Percentiles rank a stretch among this genome's conserved stretches.
Conservation (phyloP, 2,888 invertebrate species). For the Drosophila borborema region DNA sequence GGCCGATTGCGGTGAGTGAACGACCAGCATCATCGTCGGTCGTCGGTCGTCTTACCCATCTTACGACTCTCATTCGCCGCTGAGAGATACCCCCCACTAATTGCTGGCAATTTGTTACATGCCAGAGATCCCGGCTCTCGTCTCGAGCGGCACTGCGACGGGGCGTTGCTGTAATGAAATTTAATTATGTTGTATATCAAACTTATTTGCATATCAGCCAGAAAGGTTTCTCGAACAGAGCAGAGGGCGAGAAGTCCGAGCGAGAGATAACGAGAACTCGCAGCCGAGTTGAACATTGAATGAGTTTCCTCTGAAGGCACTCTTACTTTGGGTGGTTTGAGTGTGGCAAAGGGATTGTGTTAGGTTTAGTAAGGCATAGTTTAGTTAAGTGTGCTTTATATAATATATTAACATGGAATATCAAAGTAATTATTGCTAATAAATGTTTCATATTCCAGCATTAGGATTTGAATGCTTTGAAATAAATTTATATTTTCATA, state of each 20-base stretch:
- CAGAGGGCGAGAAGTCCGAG: slow-evolving; percentile 29
- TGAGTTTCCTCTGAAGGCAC: slow-evolving; percentile 33
- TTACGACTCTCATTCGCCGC: slow-evolving; percentile 13
- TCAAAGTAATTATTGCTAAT: neutral
- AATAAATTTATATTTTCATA: no score
- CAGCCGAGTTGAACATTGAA: slow-evolving; percentile 24
- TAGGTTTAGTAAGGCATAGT: no score
- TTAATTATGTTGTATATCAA: slow-evolving; percentile 82
- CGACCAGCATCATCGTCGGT: neutral
- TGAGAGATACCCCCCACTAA: slow-evolving; percentile 62
- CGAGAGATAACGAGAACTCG: slow-evolving; percentile 38
- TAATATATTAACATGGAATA: neutral
- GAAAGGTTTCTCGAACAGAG: slow-evolving; percentile 39
- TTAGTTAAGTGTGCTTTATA: neutral
- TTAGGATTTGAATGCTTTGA: no score
- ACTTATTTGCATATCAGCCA: slow-evolving; percentile 74
- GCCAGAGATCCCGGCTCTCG: slow-evolving; percentile 43
- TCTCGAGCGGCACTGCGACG: slow-evolving; percentile 43
- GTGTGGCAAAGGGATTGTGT: no score
- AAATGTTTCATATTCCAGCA: no score
- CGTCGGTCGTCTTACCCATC: slow-evolving; percentile 16
- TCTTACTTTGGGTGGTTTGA: neutral
- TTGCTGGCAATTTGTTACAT: slow-evolving; percentile 77
- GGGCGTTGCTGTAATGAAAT: slow-evolving; percentile 78
- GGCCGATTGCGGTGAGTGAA: slow-evolving; percentile 24